phyloP scores from a whole-genome alignment of 1,140 invertebrate species.

The Anoplolepis gracilipes region DNA sequence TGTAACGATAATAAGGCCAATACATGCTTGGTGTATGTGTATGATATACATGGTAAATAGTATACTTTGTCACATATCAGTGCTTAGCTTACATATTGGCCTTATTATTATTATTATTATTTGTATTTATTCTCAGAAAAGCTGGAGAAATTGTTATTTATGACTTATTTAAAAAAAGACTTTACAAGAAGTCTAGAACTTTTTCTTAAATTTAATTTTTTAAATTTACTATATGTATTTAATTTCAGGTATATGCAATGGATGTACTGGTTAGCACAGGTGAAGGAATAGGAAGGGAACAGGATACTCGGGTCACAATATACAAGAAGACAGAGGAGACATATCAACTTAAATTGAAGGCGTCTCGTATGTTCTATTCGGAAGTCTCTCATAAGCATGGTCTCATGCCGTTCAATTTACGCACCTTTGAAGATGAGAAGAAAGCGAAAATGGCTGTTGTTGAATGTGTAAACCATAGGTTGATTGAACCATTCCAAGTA shows the following conservation, averaged over 20 bases:
- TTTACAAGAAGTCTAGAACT: neutral
- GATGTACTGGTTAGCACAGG: slow-evolving; percentile 98
- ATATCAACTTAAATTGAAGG: slow-evolving; percentile 98
- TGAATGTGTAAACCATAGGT: slow-evolving; percentile 99
- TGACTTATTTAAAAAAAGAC: neutral
- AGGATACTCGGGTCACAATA: slow-evolving; percentile 97
- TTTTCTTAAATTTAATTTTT: neutral
- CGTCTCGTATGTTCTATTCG: slow-evolving; percentile 97
- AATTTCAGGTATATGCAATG: slow-evolving; percentile 95
- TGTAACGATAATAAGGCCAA: no score
- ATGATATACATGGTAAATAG: no score
- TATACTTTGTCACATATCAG: no score
- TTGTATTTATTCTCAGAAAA: no score
- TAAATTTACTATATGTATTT: slow-evolving; percentile 14
- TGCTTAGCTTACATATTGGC: no score
- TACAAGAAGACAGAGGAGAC: slow-evolving; percentile 99
- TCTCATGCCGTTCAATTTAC: slow-evolving; percentile 96
- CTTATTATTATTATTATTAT: no score
- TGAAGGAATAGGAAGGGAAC: slow-evolving; percentile 95
- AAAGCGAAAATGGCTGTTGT: slow-evolving; percentile 99
- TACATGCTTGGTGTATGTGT: no score
- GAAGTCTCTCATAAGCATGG: slow-evolving; percentile 98
- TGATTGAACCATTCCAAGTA: slow-evolving; percentile 98
- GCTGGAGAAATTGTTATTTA: neutral
- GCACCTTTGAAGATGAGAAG: slow-evolving; percentile 98